Evolutionary conservation across 2,113 vertebrate species (phyloP), one percentile per base, ranked within the genome.

Genomic region (Dasypus novemcinctus): DNA sequence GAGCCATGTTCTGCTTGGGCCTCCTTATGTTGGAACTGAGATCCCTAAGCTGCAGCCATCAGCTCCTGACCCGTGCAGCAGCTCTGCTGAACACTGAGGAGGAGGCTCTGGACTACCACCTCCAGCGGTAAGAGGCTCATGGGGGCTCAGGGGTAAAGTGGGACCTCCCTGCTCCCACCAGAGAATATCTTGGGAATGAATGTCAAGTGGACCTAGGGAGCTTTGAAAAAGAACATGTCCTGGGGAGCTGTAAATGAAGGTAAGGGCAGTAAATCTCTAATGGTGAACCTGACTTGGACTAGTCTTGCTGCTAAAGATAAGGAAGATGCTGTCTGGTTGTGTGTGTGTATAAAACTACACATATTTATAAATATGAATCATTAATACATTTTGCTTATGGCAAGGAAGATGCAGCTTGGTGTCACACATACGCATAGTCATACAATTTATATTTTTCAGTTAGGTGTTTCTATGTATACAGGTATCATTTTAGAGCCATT

Each of bases 1-100:
- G 99, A 29, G 95, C 98, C 96, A 99, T 99, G 95, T 99, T 99
- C 97, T 99, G 99, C 97, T 98, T 99, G 90, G 99, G 99, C 83
- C 98, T 99, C 61, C 98, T 99, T 59, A 97, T 99, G 61, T 94
- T 99, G 88, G 98, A 98, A 59, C 99, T 98, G 76, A 99, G 98
- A 94, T 98, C 98, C 5, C 90, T 97, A 80, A 95, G 95, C 76
- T 99, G 98, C 94, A 98, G 96, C 96, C 98, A 85, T 54, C 97
- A 96, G n/a, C 95, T 99, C 78, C 98, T 99, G 97, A 97, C 96
- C 38, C 98, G 97, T 41, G 98, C 98, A 7, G 79, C 98, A 0
- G 46, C 97, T 7, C 94, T 99, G 23, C 96, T 99, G 18, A 97
- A 98, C 52, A 91, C 98, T 43, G 99, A 99, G 66, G 98, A 98